Conservation (phyloP, 2,888 invertebrate genomes). For the Peribatodes rhomboidaria region DNA sequence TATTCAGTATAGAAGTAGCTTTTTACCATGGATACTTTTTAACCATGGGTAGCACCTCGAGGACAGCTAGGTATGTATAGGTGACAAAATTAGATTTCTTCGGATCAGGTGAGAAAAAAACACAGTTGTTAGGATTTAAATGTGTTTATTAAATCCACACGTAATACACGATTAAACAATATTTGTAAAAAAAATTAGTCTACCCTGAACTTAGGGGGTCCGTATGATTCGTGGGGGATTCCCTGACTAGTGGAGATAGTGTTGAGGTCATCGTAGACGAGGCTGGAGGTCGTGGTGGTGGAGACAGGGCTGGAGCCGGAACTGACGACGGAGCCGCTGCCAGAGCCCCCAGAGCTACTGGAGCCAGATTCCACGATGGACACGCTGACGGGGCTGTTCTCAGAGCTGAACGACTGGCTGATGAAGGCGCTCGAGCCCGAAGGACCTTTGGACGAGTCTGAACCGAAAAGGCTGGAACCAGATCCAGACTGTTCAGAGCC, state of each 20-base stretch:
- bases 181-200: slow-evolving; percentile 39
- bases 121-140: slow-evolving; percentile 9
- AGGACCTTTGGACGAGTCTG: slow-evolving; percentile 28
- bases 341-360: slow-evolving; percentile 37
- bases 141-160: slow-evolving; percentile 37
- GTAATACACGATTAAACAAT: slow-evolving; percentile 15
- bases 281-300: slow-evolving; percentile 50
- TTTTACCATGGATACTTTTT: no score
- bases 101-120: no score
- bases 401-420: slow-evolving; percentile 17
- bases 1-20: no score
- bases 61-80: no score
- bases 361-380: slow-evolving; percentile 27
- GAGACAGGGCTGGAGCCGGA: slow-evolving; percentile 41
- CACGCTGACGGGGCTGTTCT: background rate
- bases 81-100: no score
- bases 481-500: slow-evolving; percentile 22
- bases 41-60: no score
- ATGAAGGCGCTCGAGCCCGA: slow-evolving; percentile 2
- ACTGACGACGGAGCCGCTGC: slow-evolving; percentile 47
- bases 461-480: slow-evolving; percentile 27
- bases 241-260: slow-evolving; percentile 76
- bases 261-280: slow-evolving; percentile 55
- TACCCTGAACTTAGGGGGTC: slow-evolving; percentile 72
- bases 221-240: slow-evolving; percentile 77